phyloP scores from a whole-genome alignment of 2,888 invertebrate genomes.

The Cecidostiba fungosa region DNA sequence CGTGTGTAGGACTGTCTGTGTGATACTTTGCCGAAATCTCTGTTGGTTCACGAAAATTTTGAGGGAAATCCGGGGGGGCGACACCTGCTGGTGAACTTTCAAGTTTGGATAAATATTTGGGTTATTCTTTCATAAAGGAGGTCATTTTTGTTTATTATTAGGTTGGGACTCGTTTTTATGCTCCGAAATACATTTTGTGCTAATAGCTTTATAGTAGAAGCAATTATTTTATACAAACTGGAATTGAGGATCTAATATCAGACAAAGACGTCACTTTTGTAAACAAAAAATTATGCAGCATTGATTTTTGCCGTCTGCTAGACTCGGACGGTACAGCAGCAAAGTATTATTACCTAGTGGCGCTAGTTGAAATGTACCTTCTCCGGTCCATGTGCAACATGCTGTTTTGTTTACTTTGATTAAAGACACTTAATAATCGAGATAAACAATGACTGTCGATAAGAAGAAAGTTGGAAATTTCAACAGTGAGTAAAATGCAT shows the following conservation, averaged over 20 bases:
- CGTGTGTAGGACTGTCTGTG: not conserved
- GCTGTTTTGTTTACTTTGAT: constrained; percentile 35
- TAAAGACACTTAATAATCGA: not conserved
- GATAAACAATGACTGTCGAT: constrained; percentile 51
- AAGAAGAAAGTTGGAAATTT: constrained; percentile 55
- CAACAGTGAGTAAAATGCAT: constrained; percentile 39
- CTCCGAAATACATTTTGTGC: no score
- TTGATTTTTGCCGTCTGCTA: not conserved
- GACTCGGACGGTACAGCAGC: not conserved
- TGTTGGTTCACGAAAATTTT: not conserved
- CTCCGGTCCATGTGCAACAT: not conserved
- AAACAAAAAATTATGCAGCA: not conserved
- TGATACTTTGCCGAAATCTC: not conserved
- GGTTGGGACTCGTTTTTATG: no score
- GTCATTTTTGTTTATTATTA: no score
- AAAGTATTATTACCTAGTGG: not conserved
- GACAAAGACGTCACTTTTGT: not conserved
- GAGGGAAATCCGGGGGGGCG: no score
- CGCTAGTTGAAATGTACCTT: not conserved
- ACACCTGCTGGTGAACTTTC: constrained; percentile 5
- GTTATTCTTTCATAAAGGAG: not conserved
- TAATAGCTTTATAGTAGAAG: no score
- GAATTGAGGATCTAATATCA: not conserved
- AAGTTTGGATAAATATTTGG: not conserved
- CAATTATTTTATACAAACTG: not conserved